Conservation (phyloP, 92 coral and sea anemone genomes). For the Porites lobata region DNA sequence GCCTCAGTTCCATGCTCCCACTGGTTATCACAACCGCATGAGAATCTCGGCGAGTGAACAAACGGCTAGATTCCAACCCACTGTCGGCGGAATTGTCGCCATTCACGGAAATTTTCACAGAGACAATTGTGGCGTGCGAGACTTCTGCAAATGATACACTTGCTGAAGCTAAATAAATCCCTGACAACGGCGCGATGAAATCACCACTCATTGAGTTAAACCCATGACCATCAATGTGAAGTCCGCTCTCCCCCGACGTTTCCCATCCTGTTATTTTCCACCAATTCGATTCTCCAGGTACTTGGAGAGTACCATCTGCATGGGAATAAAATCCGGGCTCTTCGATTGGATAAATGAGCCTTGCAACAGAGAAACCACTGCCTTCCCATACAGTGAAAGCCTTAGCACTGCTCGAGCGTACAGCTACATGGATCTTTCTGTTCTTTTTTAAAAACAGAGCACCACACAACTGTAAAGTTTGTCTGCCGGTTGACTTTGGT, state of each 20-base stretch:
- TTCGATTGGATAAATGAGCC: conserved; percentile 71
- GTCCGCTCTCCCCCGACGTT: conserved; percentile 67
- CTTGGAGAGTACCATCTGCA: background rate
- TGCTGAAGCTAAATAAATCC: conserved; percentile 60
- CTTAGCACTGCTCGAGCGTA: conserved; percentile 43
- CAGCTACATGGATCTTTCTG: conserved; percentile 50
- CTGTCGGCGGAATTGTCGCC: conserved; percentile 21
- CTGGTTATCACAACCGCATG: conserved; percentile 36
- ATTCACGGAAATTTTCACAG: conserved; percentile 45
- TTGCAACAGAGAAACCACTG: conserved; percentile 69
- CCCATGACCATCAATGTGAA: conserved; percentile 55
- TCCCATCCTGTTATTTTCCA: conserved; percentile 44
- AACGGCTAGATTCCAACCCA: conserved; percentile 56
- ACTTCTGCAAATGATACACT: conserved; percentile 13
- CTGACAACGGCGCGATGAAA: conserved; percentile 59
- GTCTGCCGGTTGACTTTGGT: conserved; percentile 28
- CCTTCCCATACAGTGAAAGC: conserved; percentile 71
- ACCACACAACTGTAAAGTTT: conserved; percentile 65
- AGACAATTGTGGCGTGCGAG: background rate
- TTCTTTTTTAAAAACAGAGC: conserved; percentile 58
- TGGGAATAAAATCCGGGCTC: conserved; percentile 66
- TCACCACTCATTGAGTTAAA: conserved; percentile 50
- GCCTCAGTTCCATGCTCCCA: conserved; percentile 55
- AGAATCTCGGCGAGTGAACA: background rate
- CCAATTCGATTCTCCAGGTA: conserved; percentile 23